phyloP scores from a whole-genome alignment of 2,113 vertebrate species.

The Oenanthe oenanthe region DNA sequence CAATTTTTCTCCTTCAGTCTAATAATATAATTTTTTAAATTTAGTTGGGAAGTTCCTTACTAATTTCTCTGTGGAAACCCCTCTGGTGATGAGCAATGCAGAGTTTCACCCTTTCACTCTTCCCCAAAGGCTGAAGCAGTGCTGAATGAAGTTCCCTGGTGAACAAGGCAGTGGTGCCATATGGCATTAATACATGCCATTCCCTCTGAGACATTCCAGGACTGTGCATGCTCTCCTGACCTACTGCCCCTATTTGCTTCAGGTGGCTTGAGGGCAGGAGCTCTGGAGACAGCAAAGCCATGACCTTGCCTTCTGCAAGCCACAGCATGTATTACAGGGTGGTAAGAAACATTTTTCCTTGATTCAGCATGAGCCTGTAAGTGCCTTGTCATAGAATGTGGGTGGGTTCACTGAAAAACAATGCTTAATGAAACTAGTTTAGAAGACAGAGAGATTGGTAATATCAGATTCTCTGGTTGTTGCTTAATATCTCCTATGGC shows the following conservation, averaged over 20 bases:
- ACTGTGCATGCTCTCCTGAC: neutral
- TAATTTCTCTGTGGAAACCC: neutral
- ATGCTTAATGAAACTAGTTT: neutral
- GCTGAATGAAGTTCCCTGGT: neutral
- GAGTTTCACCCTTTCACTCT: neutral
- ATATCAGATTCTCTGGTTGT: neutral
- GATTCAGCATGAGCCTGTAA: neutral
- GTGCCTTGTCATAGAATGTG: accelerated
- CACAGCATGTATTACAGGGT: neutral
- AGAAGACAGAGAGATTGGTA: neutral
- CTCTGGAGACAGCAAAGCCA: neutral
- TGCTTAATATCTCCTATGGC: neutral
- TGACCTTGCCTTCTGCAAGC: neutral
- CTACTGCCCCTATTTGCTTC: neutral
- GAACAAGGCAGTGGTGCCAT: neutral
- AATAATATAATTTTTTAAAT: neutral
- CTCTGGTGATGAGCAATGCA: neutral
- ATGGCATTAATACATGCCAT: neutral
- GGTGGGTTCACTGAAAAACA: neutral
- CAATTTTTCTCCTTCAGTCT: neutral
- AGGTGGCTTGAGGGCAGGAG: neutral
- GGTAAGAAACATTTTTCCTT: neutral
- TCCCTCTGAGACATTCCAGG: neutral
- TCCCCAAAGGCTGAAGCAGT: neutral
- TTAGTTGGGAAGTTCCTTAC: neutral